Base-by-base conservation (phyloP, 2,113 vertebrate species). In the Notechis scutatus region DNA sequence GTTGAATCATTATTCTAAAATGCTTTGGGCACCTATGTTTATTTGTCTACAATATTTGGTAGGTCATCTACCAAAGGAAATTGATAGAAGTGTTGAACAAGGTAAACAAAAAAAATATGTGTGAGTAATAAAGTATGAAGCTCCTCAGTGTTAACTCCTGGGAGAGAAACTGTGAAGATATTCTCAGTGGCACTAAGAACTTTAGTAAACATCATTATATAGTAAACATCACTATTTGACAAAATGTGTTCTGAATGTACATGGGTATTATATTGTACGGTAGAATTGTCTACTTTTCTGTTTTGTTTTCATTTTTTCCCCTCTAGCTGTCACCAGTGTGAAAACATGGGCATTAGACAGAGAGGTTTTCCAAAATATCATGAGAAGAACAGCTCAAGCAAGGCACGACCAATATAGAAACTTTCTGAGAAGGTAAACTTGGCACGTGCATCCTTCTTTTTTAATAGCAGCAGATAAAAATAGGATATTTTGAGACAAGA, bases 331-430 rank as follows among this genome's bases (percentile, higher is more conserved):
- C 95, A 98, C 97, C 95, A 97, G 96, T 91, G 98, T 98, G 95
- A 98, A 97, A 97, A 98, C 98, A 8, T 99, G 99, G 99, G 98
- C 98, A 64, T 93, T 99, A 91, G 99, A 99, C 96, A 98, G 99
- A 93, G 98, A 99, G 59, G 98, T 98, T 29, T 99, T 99, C 94
- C 99, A 99, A 97, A 99, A 99, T 96, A 99, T 99, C 95, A 99
- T 99, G 98, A 98, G 99, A 96, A 98, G 98, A 94, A 99, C 98
- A n/a, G 98, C 98, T 1, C 98, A 99, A 97, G 98, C 97, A 1
- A 98, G 98, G 39, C 99, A 99, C 21, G 98, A 99, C 47, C 98
- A 99, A 92, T 98, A 99, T 95, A 98, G 98, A 96, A 98, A 97
- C 96, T 99, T 99, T 96, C 98, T 99, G 15, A 97, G 98, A 95